Percentiles rank a stretch among this genome's conserved stretches.
phyloP scores from a whole-genome alignment of 1,140 invertebrate genomes.

The Drosophila subobscura region DNA sequence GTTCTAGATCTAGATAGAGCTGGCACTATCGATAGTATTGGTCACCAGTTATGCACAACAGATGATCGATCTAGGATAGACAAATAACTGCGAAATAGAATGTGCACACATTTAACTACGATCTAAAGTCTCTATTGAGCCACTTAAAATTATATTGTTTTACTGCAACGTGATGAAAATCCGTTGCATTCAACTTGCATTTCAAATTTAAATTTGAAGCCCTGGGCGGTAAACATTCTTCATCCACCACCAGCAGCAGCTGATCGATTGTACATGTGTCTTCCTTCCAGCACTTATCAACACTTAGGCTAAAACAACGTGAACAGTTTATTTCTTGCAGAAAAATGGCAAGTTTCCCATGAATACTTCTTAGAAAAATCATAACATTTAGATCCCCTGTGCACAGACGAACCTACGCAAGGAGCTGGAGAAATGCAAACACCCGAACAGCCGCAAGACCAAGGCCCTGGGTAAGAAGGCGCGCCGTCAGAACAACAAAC shows the following conservation, averaged over 20 bases:
- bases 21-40: no score
- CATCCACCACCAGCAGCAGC: constrained; percentile 1
- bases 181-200: background rate
- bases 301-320: constrained; percentile 32
- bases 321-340: background rate
- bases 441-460: constrained; percentile 91
- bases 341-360: constrained; percentile 7
- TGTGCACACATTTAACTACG: no score
- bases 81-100: no score
- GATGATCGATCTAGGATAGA: no score
- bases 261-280: constrained; percentile 25
- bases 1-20: no score
- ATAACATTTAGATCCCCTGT: background rate
- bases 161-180: no score
- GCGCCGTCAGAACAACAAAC: constrained; percentile 86
- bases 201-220: background rate
- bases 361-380: background rate
- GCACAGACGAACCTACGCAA: constrained; percentile 80
- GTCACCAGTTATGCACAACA: no score
- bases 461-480: constrained; percentile 88
- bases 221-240: background rate
- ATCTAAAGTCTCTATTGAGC: no score
- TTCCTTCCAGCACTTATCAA: background rate
- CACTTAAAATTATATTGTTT: no score
- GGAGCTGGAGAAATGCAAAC: constrained; percentile 87